Base-by-base conservation (phyloP, 1,140 invertebrate species). In the Stegodyphus mimosarum region DNA sequence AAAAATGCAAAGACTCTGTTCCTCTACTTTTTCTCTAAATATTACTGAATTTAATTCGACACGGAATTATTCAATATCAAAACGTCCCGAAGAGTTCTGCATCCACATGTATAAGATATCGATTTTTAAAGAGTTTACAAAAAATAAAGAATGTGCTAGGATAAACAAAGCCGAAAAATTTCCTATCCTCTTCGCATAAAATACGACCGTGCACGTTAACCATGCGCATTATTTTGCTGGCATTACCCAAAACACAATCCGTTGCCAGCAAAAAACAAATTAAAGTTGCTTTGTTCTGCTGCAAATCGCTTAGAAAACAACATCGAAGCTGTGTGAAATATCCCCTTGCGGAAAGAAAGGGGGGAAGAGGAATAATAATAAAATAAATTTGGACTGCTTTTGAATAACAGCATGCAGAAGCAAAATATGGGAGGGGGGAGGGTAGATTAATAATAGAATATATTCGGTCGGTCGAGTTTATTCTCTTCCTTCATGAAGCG, bases 381-480 rank as follows among this genome's bases (percentile, higher is more conserved):
- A 17, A 53, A 52, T 9, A 71, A 49, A 50, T 50, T 52, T 33
- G 11, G 15, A 13, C 52, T 17, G 50, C 50, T 73, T 73, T 73
- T 52, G 17, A 18, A 50, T 75, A 51, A 52, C 73, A 15, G 64
- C n/a, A 18, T 67, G 13, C 64, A 60, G 15, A 60, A 15, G 33
- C 33, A 33, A 60, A 75, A 18, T 33, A 75, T 11, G 53, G n/a
- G 51, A 2, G 15, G 76, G n/a, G n/a, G 66, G 33, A 67, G 48
- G 76, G 76, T 79, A 18, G 64, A 79, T 79, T 79, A 79, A 79
- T 79, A 79, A 79, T 79, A 51, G 51, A 79, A 79, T 69, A 67
- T 52, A 67, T 67, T 53, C 50, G 76, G 64, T 33, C 63, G 76
- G 76, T n/a, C 52, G 76, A 79, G 76, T 79, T 52, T 18, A 79